Evolutionary conservation across 2,888 invertebrate species (phyloP).

Genomic region (Machimus atricapillus): DNA sequence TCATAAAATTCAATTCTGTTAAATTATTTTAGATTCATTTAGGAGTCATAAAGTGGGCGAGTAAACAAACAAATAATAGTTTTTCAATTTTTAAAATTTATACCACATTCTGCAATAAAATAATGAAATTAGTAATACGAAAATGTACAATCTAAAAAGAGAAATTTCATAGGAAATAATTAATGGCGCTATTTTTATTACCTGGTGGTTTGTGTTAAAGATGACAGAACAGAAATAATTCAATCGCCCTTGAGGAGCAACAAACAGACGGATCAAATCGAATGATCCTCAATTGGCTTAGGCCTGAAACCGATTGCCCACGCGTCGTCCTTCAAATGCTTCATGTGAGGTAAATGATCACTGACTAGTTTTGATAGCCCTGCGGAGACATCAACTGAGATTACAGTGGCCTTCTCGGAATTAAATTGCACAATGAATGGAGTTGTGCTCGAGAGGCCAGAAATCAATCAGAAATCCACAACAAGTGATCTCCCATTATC

Average conservation of each 20-base stretch:
- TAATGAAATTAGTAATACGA: no score
- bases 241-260: neutral
- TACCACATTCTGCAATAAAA: no score
- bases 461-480: conserved; percentile 31
- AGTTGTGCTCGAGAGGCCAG: conserved; percentile 6
- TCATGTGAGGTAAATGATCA: conserved; percentile 38
- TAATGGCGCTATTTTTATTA: neutral
- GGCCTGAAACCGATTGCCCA: conserved; percentile 4
- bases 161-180: no score
- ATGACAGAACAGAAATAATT: neutral
- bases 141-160: no score
- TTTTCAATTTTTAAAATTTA: no score
- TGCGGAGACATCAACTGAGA: conserved; percentile 1
- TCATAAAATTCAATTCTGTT: no score
- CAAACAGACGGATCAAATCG: neutral
- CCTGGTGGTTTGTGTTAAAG: neutral
- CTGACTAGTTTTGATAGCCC: conserved; percentile 19
- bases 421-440: conserved; percentile 31
- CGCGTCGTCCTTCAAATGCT: conserved; percentile 31
- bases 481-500: conserved; percentile 31
- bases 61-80: no score
- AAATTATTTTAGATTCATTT: no score
- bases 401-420: conserved; percentile 26
- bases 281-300: neutral
- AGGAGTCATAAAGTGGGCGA: no score